Evolutionary conservation across 2,888 invertebrate species (phyloP).

Genomic region (Clusia tigrina): DNA sequence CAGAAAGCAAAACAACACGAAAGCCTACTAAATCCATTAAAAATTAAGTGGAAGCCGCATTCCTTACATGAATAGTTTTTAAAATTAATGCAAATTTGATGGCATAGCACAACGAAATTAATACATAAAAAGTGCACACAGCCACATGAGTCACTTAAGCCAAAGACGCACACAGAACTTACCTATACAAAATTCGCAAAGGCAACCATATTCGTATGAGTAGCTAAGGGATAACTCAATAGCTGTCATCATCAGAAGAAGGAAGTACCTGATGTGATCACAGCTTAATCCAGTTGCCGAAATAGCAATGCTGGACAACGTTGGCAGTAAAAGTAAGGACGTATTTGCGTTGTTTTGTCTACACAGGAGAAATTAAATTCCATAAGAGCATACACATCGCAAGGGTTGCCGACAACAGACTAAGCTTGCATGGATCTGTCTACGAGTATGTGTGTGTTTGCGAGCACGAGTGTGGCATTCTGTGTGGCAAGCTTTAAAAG

Average conservation of each 20-base stretch:
- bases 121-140: background rate
- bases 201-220: constrained; percentile 26
- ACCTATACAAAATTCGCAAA: constrained; percentile 4
- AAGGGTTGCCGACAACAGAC: too few species aligned
- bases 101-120: background rate
- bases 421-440: too few species aligned
- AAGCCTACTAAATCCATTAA: too few species aligned
- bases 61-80: background rate
- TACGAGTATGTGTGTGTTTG: background rate
- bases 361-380: background rate
- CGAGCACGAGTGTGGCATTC: background rate
- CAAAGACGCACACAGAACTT: constrained; percentile 9
- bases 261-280: constrained; percentile 48
- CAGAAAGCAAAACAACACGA: too few species aligned
- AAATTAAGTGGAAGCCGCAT: too few species aligned
- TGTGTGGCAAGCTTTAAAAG: constrained; percentile 39
- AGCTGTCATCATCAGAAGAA: background rate
- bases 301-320: constrained; percentile 33
- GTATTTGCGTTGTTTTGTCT: background rate
- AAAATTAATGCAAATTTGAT: background rate
- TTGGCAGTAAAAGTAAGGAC: background rate
- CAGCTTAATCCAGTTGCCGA: constrained; percentile 49
- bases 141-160: background rate
- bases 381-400: background rate
- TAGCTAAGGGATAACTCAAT: background rate